A percentile compares a stretch with the other conserved stretches of the same genome.
phyloP scores from a whole-genome alignment of 2,113 vertebrate species.

The Bubo scandiacus region DNA sequence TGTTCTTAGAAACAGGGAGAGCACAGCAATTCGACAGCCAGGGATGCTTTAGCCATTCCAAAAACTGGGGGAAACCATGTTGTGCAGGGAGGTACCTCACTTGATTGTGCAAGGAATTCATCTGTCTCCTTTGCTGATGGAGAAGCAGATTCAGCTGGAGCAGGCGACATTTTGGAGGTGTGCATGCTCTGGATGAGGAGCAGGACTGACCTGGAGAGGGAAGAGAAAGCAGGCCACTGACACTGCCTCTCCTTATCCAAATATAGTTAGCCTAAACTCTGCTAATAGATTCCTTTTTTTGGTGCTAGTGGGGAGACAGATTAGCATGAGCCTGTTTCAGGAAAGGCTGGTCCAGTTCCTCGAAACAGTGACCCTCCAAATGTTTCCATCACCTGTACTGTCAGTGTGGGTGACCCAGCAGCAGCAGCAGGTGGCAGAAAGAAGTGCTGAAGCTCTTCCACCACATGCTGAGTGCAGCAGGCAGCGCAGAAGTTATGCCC shows the following conservation, averaged over 20 bases:
- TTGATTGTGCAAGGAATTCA: not conserved
- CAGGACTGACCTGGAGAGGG: not conserved
- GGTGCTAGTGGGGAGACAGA: not conserved
- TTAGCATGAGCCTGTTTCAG: not conserved
- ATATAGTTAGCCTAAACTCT: not conserved
- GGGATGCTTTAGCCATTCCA: not conserved
- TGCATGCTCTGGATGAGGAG: not conserved
- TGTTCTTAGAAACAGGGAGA: not conserved
- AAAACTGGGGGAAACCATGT: not conserved
- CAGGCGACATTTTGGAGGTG: not conserved
- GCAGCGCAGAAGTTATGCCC: not conserved
- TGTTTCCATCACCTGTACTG: not conserved
- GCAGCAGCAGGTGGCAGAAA: not conserved
- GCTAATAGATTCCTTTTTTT: too few relatives aligned
- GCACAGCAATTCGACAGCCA: not conserved
- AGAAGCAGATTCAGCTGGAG: not conserved
- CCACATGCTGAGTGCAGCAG: not conserved
- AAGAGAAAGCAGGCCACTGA: not conserved
- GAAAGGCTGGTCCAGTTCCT: not conserved
- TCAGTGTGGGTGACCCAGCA: not conserved
- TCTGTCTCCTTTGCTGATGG: not conserved
- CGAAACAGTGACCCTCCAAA: not conserved
- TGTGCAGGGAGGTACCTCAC: not conserved
- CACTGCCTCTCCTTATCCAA: not conserved
- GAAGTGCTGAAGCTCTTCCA: not conserved